Evolutionary conservation across 1,140 invertebrate genomes (phyloP).

Genomic region (Apolygus lucorum): DNA sequence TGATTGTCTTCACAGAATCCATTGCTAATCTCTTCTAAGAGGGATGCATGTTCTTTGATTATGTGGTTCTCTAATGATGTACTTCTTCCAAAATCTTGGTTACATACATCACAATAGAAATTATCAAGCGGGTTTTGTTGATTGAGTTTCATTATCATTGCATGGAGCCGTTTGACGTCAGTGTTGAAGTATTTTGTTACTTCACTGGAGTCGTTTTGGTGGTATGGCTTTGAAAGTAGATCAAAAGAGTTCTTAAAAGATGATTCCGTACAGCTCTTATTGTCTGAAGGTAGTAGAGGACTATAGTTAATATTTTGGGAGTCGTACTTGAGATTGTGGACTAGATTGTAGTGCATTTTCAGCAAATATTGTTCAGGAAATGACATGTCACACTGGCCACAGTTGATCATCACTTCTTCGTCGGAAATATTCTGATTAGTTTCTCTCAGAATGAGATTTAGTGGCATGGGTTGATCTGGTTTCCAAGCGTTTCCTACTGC

Average conservation of each 20-base stretch:
- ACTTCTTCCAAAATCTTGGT: constrained; percentile 48
- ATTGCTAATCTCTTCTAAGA: constrained; percentile 39
- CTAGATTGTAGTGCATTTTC: constrained; percentile 26
- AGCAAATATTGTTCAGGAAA: constrained; percentile 27
- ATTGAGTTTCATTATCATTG: constrained; percentile 84
- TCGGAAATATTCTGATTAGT: constrained; percentile 21
- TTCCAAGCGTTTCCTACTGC: constrained; percentile 1
- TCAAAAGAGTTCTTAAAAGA: neutral
- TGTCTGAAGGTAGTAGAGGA: neutral
- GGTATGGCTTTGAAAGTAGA: neutral
- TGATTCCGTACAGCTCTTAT: neutral
- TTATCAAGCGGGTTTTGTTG: constrained; percentile 53
- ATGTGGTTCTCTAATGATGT: constrained; percentile 50
- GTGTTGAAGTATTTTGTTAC: neutral
- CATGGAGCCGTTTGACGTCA: constrained; percentile 78
- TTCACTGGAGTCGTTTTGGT: constrained; percentile 14
- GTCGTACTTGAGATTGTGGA: constrained; percentile 2
- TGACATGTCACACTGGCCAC: constrained; percentile 27
- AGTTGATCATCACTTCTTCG: constrained; percentile 14
- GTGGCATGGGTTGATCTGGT: constrained; percentile 27
- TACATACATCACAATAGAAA: constrained; percentile 46
- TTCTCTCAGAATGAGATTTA: constrained; percentile 31
- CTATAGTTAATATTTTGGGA: neutral
- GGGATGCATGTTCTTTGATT: constrained; percentile 49
- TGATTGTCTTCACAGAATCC: constrained; percentile 32